Evolutionary conservation across 2,888 invertebrate genomes (phyloP).

Genomic region (Chrysomela aeneicollis): DNA sequence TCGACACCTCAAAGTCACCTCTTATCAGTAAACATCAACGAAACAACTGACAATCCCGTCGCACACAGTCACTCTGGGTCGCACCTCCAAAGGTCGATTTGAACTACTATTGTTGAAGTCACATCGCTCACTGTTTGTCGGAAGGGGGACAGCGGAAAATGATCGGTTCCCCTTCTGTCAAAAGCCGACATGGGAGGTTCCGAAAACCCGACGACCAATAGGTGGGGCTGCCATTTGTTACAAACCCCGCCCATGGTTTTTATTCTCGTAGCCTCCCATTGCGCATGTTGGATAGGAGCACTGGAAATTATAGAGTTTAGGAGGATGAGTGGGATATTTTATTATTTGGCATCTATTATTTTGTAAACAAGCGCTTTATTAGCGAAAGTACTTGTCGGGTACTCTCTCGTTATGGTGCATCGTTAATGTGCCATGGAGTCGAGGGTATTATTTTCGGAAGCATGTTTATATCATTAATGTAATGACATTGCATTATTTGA

Average conservation of each 20-base stretch:
- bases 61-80: constrained; percentile 47
- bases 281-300: constrained; percentile 49
- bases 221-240: constrained; percentile 56
- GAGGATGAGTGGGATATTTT: constrained; percentile 34
- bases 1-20: constrained; percentile 36
- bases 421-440: constrained; percentile 38
- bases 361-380: constrained; percentile 61
- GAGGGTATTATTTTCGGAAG: constrained; percentile 52
- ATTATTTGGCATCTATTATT: constrained; percentile 55
- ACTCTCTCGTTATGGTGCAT: constrained; percentile 30
- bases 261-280: constrained; percentile 42
- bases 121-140: constrained; percentile 61
- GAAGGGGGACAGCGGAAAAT: constrained; percentile 58
- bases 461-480: constrained; percentile 40
- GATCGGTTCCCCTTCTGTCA: constrained; percentile 60
- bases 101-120: constrained; percentile 60
- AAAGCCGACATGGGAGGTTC: constrained; percentile 44
- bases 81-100: constrained; percentile 42
- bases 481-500: constrained; percentile 25
- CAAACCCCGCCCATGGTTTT: constrained; percentile 52
- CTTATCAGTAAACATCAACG: constrained; percentile 35
- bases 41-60: constrained; percentile 37
- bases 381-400: constrained; percentile 46
- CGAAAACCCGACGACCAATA: constrained; percentile 47
- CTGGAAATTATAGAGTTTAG: constrained; percentile 42